phyloP scores from a whole-genome alignment of 2,113 vertebrate species.

The Bujurquina vittata region DNA sequence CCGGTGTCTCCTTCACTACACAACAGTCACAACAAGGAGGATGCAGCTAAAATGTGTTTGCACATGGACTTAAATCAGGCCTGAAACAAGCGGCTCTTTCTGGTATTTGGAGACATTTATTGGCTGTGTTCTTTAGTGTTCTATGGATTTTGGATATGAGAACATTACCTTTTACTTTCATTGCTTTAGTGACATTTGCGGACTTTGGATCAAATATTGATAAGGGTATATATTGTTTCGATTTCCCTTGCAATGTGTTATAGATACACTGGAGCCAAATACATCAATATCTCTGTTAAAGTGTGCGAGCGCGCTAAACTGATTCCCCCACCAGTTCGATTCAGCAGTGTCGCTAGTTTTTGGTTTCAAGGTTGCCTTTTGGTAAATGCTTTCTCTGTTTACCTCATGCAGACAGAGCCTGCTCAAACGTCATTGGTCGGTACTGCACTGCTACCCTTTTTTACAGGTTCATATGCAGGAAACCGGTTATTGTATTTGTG shows the following conservation, averaged over 20 bases:
- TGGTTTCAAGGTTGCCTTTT: not conserved
- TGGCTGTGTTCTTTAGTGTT: not conserved
- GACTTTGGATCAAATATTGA: conserved; percentile 1
- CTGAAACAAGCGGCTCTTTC: not conserved
- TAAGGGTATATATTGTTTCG: not conserved
- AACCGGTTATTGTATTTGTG: not conserved
- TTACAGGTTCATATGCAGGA: not conserved
- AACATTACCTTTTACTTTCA: not conserved
- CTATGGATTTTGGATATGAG: not conserved
- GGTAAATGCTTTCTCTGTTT: not conserved
- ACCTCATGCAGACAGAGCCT: not conserved
- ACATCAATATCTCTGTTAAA: not conserved
- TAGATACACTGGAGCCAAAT: not conserved
- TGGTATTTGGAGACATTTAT: not conserved
- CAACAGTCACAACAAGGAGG: not conserved
- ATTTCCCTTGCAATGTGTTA: not conserved
- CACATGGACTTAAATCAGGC: not conserved
- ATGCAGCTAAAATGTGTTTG: not conserved
- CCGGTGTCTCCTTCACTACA: not conserved
- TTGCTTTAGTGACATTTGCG: not conserved
- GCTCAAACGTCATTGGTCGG: not conserved
- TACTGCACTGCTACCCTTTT: not conserved
- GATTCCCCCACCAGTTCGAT: not conserved
- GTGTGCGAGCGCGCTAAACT: not conserved
- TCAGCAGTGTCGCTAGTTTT: not conserved